Percentiles rank a stretch among this genome's conserved stretches.
Conservation (phyloP, 2,797 vertebrate species). For the Nannoperca australis region DNA sequence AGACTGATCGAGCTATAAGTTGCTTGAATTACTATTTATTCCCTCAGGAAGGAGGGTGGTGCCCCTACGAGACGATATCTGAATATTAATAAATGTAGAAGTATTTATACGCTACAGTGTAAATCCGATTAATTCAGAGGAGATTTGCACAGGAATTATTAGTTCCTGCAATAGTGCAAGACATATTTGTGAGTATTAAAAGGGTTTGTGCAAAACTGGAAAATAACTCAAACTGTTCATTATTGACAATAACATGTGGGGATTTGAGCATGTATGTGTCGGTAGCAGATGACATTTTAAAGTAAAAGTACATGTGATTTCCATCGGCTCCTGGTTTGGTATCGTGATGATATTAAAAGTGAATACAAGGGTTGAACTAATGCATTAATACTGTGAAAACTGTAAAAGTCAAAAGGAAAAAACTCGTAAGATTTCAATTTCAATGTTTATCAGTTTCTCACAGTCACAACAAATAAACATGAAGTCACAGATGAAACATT, state of each 20-base stretch:
- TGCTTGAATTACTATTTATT: too few relatives aligned
- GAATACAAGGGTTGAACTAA: not conserved
- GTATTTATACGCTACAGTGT: too few relatives aligned
- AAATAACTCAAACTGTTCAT: not conserved
- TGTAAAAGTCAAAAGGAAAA: not conserved
- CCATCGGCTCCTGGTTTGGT: not conserved
- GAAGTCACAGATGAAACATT: slow-evolving; percentile 8
- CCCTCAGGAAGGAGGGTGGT: too few relatives aligned
- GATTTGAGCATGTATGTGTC: not conserved
- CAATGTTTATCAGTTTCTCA: slow-evolving; percentile 31
- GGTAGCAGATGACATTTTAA: not conserved
- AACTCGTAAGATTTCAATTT: not conserved
- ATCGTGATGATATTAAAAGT: not conserved
- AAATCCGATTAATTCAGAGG: not conserved
- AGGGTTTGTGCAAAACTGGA: not conserved
- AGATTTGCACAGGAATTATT: not conserved
- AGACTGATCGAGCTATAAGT: too few relatives aligned
- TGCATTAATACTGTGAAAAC: not conserved
- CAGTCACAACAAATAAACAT: slow-evolving; percentile 24
- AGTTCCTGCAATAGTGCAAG: not conserved
- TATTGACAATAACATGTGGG: not conserved
- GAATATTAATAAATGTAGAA: too few relatives aligned
- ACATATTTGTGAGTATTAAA: not conserved
- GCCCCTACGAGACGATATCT: too few relatives aligned
- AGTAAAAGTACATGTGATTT: not conserved